These are phyloP conservation scores for Eristalis arbustorum DNA, from an alignment of 2,888 invertebrate species.

Conservation along the genomic window DNA sequence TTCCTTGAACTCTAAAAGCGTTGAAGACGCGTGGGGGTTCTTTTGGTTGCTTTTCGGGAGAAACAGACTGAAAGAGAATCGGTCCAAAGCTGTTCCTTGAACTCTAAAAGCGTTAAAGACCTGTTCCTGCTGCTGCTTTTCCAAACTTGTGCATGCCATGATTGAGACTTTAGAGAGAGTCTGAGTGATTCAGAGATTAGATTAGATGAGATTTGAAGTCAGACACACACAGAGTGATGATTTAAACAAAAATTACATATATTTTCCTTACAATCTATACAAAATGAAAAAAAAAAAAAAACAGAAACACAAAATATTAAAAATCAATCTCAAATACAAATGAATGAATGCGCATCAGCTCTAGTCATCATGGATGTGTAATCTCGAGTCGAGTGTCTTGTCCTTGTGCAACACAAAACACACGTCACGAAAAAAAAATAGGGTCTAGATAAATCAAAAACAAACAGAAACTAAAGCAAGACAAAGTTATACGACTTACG, in stretches of 20 bases:
- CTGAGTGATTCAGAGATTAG: not conserved
- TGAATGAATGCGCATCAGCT: not conserved
- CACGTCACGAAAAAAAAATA: no score
- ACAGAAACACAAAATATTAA: slow-evolving; percentile 14
- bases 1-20: not conserved
- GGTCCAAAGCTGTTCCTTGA: no score
- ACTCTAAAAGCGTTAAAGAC: not conserved
- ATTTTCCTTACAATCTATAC: slow-evolving; percentile 10
- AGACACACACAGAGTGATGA: slow-evolving; percentile 40
- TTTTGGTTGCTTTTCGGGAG: not conserved
- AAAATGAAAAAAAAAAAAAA: not conserved
- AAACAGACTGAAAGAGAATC: no score
- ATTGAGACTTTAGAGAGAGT: not conserved
- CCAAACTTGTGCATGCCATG: not conserved
- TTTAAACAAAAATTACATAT: slow-evolving; percentile 14
- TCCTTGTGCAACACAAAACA: slow-evolving; percentile 49
- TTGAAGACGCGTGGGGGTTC: no score
- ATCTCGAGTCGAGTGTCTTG: not conserved
- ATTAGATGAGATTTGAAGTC: not conserved
- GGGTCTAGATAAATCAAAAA: no score
- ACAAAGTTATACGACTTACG: slow-evolving; percentile 56
- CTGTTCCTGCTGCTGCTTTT: no score
- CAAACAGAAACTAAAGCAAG: slow-evolving; percentile 21
- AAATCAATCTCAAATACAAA: slow-evolving; percentile 15
- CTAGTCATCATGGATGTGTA: slow-evolving; percentile 13